Base-by-base conservation (phyloP, 2,888 invertebrate species). In the Napeogenes sylphis region DNA sequence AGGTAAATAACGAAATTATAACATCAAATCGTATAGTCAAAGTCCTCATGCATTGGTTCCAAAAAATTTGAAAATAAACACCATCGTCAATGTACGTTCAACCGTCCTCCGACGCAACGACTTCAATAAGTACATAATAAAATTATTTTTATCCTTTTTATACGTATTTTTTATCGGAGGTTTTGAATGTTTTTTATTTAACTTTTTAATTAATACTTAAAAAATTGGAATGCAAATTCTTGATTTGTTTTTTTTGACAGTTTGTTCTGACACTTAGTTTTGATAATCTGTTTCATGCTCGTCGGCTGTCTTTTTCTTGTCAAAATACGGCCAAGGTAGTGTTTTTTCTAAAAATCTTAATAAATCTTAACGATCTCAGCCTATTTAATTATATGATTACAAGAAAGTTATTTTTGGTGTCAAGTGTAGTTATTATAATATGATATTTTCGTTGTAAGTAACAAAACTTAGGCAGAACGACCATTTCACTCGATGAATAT, bases 261-360 rank as follows among this genome's bases (percentile, higher is more conserved):
- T 33, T 47, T 6, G n/a, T n/a, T 47, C 32, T 62, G 54, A 57
- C 35, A 55, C 4, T 13, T 35, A 30, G 13, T 55, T 60, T 38
- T 51, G 51, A 12, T 38, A 47, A 38, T 58, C 58, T 58, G 51
- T 62, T 51, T 12, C 13, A 38, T 38, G 46, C 55, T 55, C 47
- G 55, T 55, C 21, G 35, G 69, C 68, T 67, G 70, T 75, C 78
- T 79, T 79, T 80, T 77, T 70, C 68, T 76, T 81, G 78, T 81
- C 80, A 80, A 78, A 81, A 74, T 73, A 75, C 68, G 76, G 73
- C 69, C 73, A 75, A 81, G 82, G 81, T 81, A 81, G 65, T 69
- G 71, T 71, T 72, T 71, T 62, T 62, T 42, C 55, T 33, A 59
- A 51, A 63, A 67, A 72, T 70, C 71, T 56, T 21, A 65, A 59